Base-by-base conservation (phyloP, 2,888 invertebrate genomes). In the Halictus ligatus region DNA sequence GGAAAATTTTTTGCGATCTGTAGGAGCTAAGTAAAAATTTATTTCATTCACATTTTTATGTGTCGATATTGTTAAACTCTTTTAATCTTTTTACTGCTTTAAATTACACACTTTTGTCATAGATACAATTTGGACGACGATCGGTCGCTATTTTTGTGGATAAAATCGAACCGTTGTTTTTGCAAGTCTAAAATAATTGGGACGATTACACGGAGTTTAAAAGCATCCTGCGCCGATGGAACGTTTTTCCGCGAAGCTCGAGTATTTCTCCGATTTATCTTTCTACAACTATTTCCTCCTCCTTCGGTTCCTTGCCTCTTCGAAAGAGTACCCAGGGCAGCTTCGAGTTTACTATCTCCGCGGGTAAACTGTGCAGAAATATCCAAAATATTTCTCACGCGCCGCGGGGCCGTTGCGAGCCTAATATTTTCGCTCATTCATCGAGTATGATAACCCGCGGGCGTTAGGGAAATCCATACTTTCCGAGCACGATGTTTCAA, bases 291-390 rank as follows among this genome's bases (percentile, higher is more conserved):
- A 35, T 35, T 67, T 35, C 10, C 35, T 35, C 21, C 67, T 67
- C 35, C 67, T 67, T 67, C 35, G 10, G 67, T 67, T 67, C 67
- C 67, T 71, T 43, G 43, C 43, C 43, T 15, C 67, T 67, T 67
- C 35, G 67, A 18, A 35, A 35, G 67, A 67, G 67, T 67, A 67
- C 67, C 67, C 67, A 67, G 35, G 35, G 21, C 18, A 67, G 35
- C 18, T 67, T 67, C 35, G 35, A 71, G 43, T 71, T 71, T 71
- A 71, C 71, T 21, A 71, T 71, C 43, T 43, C 71, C 40, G 1
- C 12, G 67, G 35, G 21, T 35, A 67, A 67, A 67, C 35, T 35
- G 35, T 35, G 18, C 35, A 35, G 29, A 64, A 64, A 35, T 67
- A 67, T 67, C 18, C 67, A 67, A 67, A 67, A 67, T 35, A 67